Percentiles rank a stretch among this genome's conserved stretches.
phyloP scores from a whole-genome alignment of 2,113 vertebrate genomes.

The Beaufortia kweichowensis region DNA sequence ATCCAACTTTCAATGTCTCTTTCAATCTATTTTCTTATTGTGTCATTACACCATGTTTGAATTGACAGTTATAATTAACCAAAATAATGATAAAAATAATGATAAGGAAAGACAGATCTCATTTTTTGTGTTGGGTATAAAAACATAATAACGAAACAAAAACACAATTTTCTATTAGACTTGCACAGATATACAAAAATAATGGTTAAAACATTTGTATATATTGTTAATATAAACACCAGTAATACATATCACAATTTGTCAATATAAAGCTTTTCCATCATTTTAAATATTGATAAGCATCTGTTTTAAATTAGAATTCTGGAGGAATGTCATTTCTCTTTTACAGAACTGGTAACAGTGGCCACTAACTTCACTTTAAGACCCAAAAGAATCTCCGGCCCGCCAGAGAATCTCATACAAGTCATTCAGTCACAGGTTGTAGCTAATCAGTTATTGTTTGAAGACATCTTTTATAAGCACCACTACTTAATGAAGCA shows the following conservation, averaged over 20 bases:
- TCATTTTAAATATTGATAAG: conserved; percentile 66
- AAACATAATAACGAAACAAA: conserved; percentile 12
- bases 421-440: conserved; percentile 42
- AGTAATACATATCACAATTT: conserved; percentile 57
- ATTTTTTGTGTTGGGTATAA: not conserved
- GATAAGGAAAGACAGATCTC: not conserved
- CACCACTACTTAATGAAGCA: not conserved
- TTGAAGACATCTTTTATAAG: not conserved
- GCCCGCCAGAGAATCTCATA: conserved; percentile 72
- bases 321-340: conserved; percentile 34
- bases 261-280: conserved; percentile 62
- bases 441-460: conserved; percentile 34
- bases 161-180: not conserved
- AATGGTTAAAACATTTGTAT: conserved; percentile 60
- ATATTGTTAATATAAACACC: conserved; percentile 67
- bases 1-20: conserved; percentile 3
- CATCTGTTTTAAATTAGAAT: conserved; percentile 48
- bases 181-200: conserved; percentile 25
- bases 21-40: not conserved
- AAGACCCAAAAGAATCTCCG: conserved; percentile 62
- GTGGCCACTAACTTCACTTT: conserved; percentile 47
- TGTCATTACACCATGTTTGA: not conserved
- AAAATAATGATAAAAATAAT: not conserved
- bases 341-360: conserved; percentile 33
- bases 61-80: not conserved